Base-by-base conservation (phyloP, 2,888 invertebrate species). In the Reticulitermes lucifugus region DNA sequence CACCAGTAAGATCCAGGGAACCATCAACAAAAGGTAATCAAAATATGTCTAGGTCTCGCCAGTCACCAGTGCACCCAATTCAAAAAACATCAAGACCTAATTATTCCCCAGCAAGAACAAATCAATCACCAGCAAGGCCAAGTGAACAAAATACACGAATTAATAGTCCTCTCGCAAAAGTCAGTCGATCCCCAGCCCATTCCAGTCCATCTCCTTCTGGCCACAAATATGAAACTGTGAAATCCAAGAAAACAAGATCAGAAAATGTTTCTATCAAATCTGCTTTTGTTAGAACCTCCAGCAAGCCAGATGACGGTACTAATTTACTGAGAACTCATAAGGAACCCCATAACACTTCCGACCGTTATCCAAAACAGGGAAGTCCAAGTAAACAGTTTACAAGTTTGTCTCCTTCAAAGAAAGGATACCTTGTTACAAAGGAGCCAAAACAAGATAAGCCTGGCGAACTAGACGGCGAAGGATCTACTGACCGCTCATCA, bases 391-490 rank as follows among this genome's bases (percentile, higher is more conserved):
- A 65, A 12, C 14, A 46, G 3, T 43, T 10, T n/a, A 41, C 77
- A 41, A 77, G n/a, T 51, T 41, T 60, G 29, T 65, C 43, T 59
- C 87, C 0, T 84, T 87, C 0, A 79, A 87, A 3, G 88, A 86
- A 2, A 86, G 87, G 14, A 4, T 10, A 65, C 12, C 29, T 70
- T 25, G 43, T 46, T 1, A 88, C 59, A 88, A 87, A 75, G 87
- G 86, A 86, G 90, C 88, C 86, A 88, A 86, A 89, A 87, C 86
- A 89, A 87, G 86, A 91, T 14, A 93, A 92, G 85, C 92, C 92
- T 41, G 91, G 92, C 46, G 91, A 90, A 29, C 91, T 93, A 87
- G 93, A 93, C 86, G 91, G 93, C 88, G 94, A 94, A 88, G 73
- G 60, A 51, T 86, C 86, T 29, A 86, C 85, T 51, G 87, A 86